These are phyloP conservation scores for Tympanuchus pallidicinctus DNA, from an alignment of 2,113 vertebrate genomes.

Conservation along the genomic window DNA sequence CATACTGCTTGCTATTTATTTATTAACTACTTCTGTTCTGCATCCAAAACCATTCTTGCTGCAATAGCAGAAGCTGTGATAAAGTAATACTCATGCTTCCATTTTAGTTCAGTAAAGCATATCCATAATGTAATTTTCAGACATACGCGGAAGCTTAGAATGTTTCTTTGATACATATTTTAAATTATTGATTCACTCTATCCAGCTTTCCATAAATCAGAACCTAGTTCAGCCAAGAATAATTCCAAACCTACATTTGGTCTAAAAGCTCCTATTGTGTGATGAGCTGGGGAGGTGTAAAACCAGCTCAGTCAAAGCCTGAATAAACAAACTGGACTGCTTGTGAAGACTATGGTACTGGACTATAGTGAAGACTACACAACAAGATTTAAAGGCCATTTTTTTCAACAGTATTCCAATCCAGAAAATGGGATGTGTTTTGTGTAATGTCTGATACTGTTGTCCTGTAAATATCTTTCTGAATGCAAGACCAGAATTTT, in stretches of 20 bases:
- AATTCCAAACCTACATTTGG: background rate
- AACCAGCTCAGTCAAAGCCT: background rate
- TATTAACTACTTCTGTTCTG: background rate
- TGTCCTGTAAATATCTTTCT: background rate
- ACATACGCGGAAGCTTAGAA: rapidly evolving
- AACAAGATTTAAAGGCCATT: background rate
- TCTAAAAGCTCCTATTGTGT: background rate
- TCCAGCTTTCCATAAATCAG: background rate
- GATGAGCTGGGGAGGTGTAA: background rate
- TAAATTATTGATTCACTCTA: background rate
- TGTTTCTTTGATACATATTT: background rate
- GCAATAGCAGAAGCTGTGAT: background rate
- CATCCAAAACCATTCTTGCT: background rate
- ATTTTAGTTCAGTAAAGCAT: background rate
- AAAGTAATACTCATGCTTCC: background rate
- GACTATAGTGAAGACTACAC: background rate
- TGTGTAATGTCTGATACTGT: background rate
- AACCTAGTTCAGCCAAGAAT: background rate
- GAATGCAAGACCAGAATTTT: background rate
- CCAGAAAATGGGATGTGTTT: background rate
- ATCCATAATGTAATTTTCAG: background rate
- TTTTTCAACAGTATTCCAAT: background rate
- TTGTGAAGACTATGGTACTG: background rate
- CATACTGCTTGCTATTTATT: background rate
- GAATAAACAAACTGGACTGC: background rate